These are phyloP conservation scores for Brachypodius melanocephalos DNA, from an alignment of 2,113 vertebrate species.

Conservation along the genomic window DNA sequence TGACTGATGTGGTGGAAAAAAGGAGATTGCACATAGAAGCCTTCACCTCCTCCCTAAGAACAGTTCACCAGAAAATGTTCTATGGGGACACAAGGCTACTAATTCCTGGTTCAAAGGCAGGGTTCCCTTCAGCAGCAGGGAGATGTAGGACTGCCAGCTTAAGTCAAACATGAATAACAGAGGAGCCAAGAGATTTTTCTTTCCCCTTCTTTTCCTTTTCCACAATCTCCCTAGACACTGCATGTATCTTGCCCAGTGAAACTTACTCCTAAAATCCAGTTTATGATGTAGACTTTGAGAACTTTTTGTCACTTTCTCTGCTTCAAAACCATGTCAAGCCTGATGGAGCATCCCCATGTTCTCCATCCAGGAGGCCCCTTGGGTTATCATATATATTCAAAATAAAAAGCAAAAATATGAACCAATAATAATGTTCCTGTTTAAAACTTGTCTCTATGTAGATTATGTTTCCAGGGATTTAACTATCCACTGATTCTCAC, in stretches of 20 bases:
- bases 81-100: neutral
- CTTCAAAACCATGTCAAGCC: neutral
- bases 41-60: neutral
- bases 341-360: neutral
- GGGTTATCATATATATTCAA: neutral
- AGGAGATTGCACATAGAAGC: neutral
- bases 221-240: neutral
- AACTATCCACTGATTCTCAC: neutral
- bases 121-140: neutral
- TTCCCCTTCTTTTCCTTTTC: neutral
- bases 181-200: neutral
- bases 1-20: fast-evolving
- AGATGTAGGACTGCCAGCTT: neutral
- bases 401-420: neutral
- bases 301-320: neutral
- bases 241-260: neutral
- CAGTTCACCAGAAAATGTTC: neutral
- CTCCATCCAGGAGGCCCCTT: neutral
- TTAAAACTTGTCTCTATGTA: neutral
- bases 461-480: neutral
- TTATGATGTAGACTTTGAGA: neutral
- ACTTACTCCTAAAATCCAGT: neutral
- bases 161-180: neutral
- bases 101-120: neutral
- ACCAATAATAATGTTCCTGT: neutral